Percentiles rank a stretch among this genome's conserved stretches.
Evolutionary conservation across 2,113 vertebrate genomes (phyloP).

Genomic region (Lepus timidus): DNA sequence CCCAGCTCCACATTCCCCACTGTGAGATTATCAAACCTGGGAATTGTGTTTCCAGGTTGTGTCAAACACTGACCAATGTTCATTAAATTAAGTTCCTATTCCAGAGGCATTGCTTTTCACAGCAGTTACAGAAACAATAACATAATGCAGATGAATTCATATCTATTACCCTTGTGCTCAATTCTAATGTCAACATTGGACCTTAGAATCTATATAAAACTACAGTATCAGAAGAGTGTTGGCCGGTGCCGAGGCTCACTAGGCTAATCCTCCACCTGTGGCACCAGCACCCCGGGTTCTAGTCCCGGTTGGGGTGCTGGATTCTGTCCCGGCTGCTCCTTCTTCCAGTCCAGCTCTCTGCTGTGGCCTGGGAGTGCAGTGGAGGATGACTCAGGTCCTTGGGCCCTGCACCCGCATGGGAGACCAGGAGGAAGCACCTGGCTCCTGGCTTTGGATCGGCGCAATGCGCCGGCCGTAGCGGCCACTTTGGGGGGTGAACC

Average conservation of each 20-base stretch:
- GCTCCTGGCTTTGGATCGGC: no score
- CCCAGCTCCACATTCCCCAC: fast-evolving
- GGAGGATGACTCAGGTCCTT: no score
- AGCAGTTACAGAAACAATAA: background rate
- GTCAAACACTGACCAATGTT: background rate
- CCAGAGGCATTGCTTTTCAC: background rate
- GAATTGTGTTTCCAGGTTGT: background rate
- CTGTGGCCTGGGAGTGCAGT: no score
- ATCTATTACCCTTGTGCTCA: background rate
- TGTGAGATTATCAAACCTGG: background rate
- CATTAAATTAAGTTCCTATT: background rate
- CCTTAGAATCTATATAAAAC: background rate
- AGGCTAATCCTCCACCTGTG: no score
- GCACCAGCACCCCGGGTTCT: no score
- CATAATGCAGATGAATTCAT: background rate
- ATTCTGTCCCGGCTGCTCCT: no score
- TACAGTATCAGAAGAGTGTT: background rate
- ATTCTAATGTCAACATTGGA: background rate
- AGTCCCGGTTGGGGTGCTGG: no score
- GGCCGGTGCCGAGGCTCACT: background rate
- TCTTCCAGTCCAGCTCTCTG: no score
- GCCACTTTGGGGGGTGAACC: no score
- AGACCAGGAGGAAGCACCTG: no score
- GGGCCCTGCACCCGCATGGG: no score
- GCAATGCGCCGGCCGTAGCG: no score